Percentiles rank a stretch among this genome's conserved stretches.
phyloP scores from a whole-genome alignment of 2,888 invertebrate genomes.

The Eupithecia vulgata region DNA sequence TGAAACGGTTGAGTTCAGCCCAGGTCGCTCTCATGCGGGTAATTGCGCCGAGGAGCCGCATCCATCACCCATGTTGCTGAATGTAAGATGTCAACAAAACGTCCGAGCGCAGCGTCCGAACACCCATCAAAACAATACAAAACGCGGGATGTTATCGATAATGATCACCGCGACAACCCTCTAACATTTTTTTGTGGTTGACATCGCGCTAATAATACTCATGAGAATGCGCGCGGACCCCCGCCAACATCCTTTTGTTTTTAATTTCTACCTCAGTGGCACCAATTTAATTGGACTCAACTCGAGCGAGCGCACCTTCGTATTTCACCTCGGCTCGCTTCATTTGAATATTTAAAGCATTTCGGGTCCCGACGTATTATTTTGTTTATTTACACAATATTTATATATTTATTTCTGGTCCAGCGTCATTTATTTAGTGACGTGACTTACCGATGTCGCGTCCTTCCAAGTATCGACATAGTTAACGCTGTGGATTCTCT shows the following conservation, averaged over 20 bases:
- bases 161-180: conserved; percentile 79
- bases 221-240: conserved; percentile 82
- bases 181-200: conserved; percentile 82
- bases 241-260: conserved; percentile 82
- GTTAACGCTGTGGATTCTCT: conserved; percentile 81
- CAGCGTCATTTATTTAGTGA: conserved; percentile 82
- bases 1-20: conserved; percentile 37
- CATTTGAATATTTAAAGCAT: conserved; percentile 85
- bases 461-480: conserved; percentile 83
- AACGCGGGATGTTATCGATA: conserved; percentile 81
- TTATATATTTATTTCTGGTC: conserved; percentile 81
- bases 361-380: conserved; percentile 78
- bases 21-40: conserved; percentile 39
- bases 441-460: conserved; percentile 83
- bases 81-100: conserved; percentile 77
- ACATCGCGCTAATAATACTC: conserved; percentile 84
- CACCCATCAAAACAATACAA: conserved; percentile 83
- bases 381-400: conserved; percentile 83
- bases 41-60: conserved; percentile 54
- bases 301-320: conserved; percentile 82
- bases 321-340: conserved; percentile 83
- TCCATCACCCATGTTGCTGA: conserved; percentile 72
- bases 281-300: conserved; percentile 84
- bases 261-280: conserved; percentile 85
- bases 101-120: conserved; percentile 66